These are phyloP conservation scores for Druon quercuslanigerum DNA, from an alignment of 1,140 invertebrate genomes.

Conservation along the genomic window DNA sequence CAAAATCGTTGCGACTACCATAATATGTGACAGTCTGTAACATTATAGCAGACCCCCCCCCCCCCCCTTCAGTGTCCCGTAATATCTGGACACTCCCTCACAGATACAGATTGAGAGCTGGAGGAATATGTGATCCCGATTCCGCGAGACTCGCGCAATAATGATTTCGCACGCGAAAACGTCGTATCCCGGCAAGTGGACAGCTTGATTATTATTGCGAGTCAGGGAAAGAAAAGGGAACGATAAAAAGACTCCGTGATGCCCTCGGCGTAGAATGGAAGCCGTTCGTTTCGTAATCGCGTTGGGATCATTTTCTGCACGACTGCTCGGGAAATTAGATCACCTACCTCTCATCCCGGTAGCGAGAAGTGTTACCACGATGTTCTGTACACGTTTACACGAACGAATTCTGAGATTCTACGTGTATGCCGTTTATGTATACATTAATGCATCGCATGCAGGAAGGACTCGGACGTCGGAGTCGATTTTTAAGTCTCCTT, in stretches of 20 bases:
- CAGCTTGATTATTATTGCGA: slow-evolving; percentile 61
- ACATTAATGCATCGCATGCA: slow-evolving; percentile 61
- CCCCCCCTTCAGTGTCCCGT: too few relatives aligned
- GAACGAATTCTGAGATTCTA: slow-evolving; percentile 46
- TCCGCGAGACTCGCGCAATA: slow-evolving; percentile 39
- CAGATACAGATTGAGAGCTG: too few relatives aligned
- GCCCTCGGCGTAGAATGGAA: slow-evolving; percentile 73
- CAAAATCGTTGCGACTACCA: too few relatives aligned
- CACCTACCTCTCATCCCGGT: slow-evolving; percentile 73
- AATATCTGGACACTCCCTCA: too few relatives aligned
- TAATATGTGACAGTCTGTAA: too few relatives aligned
- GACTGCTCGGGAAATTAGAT: slow-evolving; percentile 76
- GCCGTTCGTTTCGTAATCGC: slow-evolving; percentile 75
- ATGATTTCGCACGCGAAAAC: slow-evolving; percentile 47
- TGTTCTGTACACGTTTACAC: slow-evolving; percentile 33
- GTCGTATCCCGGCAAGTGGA: slow-evolving; percentile 58
- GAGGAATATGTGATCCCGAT: too few relatives aligned
- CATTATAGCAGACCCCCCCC: too few relatives aligned
- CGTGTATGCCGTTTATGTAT: neutral
- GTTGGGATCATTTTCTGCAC: slow-evolving; percentile 75
- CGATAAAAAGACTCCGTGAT: slow-evolving; percentile 57
- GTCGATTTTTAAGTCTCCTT: slow-evolving; percentile 44
- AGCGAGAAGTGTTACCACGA: slow-evolving; percentile 61
- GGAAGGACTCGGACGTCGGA: slow-evolving; percentile 59
- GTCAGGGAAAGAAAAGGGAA: slow-evolving; percentile 61